Evolutionary conservation across 2,797 vertebrate genomes (phyloP), one percentile per base, ranked within the genome.

Genomic region (Esox masquinongy): DNA sequence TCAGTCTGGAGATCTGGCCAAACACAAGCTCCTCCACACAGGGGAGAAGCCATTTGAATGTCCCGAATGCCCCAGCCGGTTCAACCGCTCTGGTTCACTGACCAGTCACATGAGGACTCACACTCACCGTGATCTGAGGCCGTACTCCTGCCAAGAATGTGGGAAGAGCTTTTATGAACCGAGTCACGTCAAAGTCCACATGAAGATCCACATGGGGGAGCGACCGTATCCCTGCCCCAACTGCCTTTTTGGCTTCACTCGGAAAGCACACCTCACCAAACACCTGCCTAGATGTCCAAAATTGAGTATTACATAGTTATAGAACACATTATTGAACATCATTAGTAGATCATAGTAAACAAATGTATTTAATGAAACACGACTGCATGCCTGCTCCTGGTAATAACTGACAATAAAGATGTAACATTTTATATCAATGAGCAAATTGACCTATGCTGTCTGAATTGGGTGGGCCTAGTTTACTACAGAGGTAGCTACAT

Each of bases 21-120:
- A 93, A 81, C 94, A 95, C 39, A 90, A 92, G 79, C 89, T 93
- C 71, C 92, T 88, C 12, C 94, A 94, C 87, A 91, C 93, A 0
- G 94, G 93, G 1, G 93, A 94, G 73, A 94, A 93, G 78, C 94
- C 94, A 22, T 94, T 92, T 4, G 89, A 92, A 61, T 95, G 94
- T 76, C 90, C 93, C 0, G 92, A 95, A 51, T 95, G 94, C 75
- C 91, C 92, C 24, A 91, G 91, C 1, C 79, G 93, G 50, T 95
- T 92, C 85, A 94, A 86, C 31, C 92, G 92, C 66, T 94, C 93
- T 0, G 93, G 93, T 0, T 93, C 94, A 74, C 90, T 95, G 76
- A 87, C 91, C 50, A 94, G 94, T 74, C 94, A 95, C 86, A 82
- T 90, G 73, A 91, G 93, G 76, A 94, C 86, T 72, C 94, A 95